Evolutionary conservation across 35 echinoderm and acorn worm species (phyloP).

Genomic region (Holothuria glaberrima): DNA sequence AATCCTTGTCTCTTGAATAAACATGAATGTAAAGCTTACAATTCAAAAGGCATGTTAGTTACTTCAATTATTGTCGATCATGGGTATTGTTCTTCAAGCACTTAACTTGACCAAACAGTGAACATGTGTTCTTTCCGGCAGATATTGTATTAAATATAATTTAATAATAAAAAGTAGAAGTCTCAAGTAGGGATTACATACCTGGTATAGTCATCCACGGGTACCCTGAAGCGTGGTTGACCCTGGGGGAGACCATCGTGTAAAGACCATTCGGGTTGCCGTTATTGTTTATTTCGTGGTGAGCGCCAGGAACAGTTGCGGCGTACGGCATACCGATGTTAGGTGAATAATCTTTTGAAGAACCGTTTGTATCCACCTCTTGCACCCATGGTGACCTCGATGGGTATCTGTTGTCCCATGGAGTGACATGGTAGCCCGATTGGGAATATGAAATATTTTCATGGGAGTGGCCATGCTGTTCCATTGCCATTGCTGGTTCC

Average conservation of each 20-base stretch:
- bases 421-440: constrained; percentile 4
- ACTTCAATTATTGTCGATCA: too few species aligned
- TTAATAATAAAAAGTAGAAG: too few species aligned
- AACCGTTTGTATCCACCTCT: constrained; percentile 18
- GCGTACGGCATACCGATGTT: constrained; percentile 35
- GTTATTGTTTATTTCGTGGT: constrained; percentile 56
- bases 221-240: constrained; percentile 20
- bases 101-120: too few species aligned
- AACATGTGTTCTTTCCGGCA: too few species aligned
- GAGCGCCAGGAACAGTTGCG: neutral
- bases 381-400: constrained; percentile 43
- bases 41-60: too few species aligned
- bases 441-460: constrained; percentile 1
- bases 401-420: constrained; percentile 53
- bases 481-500: constrained; percentile 5
- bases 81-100: too few species aligned
- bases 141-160: too few species aligned
- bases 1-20: too few species aligned
- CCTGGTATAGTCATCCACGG: constrained; percentile 46
- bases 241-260: constrained; percentile 37
- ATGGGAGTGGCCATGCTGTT: constrained; percentile 8
- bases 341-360: neutral
- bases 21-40: too few species aligned
- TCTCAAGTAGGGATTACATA: neutral
- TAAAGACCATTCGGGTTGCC: constrained; percentile 34